Conservation (phyloP, 2,113 vertebrate species). For the Lampris megalopsis region DNA sequence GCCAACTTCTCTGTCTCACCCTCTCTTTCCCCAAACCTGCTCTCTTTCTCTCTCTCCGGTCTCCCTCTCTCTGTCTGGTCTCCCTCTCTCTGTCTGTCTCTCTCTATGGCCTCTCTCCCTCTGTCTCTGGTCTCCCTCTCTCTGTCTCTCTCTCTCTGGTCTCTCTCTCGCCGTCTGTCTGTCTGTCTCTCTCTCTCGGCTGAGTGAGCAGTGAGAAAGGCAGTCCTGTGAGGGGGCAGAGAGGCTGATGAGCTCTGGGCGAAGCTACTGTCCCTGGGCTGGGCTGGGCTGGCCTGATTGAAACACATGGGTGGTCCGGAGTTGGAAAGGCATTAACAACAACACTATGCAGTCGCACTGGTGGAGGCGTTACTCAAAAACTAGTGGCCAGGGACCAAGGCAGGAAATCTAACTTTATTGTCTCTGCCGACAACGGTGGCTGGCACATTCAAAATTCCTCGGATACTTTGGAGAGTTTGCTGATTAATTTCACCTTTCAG, state of each 20-base stretch:
- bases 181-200: conserved; percentile 28
- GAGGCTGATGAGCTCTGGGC: conserved; percentile 60
- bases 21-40: background rate
- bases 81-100: background rate
- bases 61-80: background rate
- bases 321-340: conserved; percentile 24
- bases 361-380: background rate
- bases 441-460: background rate
- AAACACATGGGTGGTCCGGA: conserved; percentile 56
- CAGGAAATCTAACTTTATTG: background rate
- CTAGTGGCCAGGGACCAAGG: background rate
- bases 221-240: conserved; percentile 50
- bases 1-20: background rate
- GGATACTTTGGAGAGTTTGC: too few species aligned
- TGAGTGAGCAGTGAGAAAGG: conserved; percentile 75
- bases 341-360: background rate
- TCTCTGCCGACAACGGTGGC: background rate
- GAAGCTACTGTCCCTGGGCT: conserved; percentile 36
- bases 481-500: too few species aligned
- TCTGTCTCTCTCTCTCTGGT: background rate
- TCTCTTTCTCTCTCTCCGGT: background rate
- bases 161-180: background rate
- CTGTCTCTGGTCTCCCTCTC: background rate
- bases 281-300: conserved; percentile 35
- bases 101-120: background rate